phyloP scores from a whole-genome alignment of 2,888 invertebrate species.

The Empis livida region DNA sequence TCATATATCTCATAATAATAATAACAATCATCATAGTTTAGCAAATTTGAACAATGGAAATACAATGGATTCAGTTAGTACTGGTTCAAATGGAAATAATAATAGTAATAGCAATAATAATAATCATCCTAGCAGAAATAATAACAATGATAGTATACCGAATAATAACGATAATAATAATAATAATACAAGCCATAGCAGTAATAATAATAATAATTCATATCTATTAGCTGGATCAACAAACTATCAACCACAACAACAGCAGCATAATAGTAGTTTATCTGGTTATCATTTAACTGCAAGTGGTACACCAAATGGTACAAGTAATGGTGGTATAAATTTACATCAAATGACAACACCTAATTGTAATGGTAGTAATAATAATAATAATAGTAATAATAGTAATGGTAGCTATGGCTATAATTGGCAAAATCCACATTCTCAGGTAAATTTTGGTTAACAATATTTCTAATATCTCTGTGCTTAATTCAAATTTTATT shows the following conservation, averaged over 20 bases:
- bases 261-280: conserved; percentile 17
- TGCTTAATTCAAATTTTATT: too few relatives aligned
- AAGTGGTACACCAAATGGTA: conserved; percentile 3
- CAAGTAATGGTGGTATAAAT: conserved; percentile 18
- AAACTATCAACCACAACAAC: conserved; percentile 15
- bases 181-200: conserved; percentile 8
- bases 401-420: conserved; percentile 24
- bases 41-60: conserved; percentile 1
- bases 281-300: background rate
- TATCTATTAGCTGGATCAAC: conserved; percentile 17
- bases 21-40: conserved; percentile 33
- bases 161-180: conserved; percentile 6
- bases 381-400: conserved; percentile 13
- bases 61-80: background rate
- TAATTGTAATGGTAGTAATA: conserved; percentile 8
- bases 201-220: conserved; percentile 17
- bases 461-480: background rate
- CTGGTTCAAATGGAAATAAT: conserved; percentile 11
- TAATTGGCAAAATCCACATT: conserved; percentile 29
- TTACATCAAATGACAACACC: conserved; percentile 18
- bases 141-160: conserved; percentile 8
- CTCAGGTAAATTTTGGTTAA: conserved; percentile 1
- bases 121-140: background rate
- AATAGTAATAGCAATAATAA: conserved; percentile 29
- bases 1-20: conserved; percentile 24